Percentiles rank a stretch among this genome's conserved stretches.
These are phyloP conservation scores for Macroramphosus scolopax DNA, from an alignment of 2,797 vertebrate genomes.

Conservation along the genomic window DNA sequence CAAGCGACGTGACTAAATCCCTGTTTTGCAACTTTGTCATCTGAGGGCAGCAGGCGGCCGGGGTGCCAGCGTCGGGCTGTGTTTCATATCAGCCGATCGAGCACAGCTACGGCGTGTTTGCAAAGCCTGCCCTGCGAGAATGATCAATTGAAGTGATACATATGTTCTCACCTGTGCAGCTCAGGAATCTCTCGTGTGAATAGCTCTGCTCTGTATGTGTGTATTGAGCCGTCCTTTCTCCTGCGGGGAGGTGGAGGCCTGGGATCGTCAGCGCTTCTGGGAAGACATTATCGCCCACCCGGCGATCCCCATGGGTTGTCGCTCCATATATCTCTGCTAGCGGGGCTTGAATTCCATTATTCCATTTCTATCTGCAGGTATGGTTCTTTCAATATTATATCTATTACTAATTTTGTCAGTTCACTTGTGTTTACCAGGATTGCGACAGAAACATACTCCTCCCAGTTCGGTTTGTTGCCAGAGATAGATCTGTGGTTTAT, in stretches of 20 bases:
- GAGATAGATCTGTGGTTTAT: too few species aligned
- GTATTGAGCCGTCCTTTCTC: too few species aligned
- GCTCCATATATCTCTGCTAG: constrained; percentile 52
- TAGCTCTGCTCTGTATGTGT: constrained; percentile 49
- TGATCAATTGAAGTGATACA: constrained; percentile 77
- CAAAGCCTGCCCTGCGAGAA: constrained; percentile 70
- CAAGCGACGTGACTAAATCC: constrained; percentile 56
- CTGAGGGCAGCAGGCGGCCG: constrained; percentile 39
- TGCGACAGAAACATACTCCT: too few species aligned
- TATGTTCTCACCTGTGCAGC: constrained; percentile 70
- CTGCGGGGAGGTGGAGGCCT: too few species aligned
- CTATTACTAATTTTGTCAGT: too few species aligned
- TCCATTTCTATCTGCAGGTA: constrained; percentile 45
- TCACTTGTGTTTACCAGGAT: too few species aligned
- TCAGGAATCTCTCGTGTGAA: constrained; percentile 64
- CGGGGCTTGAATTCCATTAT: constrained; percentile 61
- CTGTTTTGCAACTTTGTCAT: constrained; percentile 47
- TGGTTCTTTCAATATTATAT: too few species aligned
- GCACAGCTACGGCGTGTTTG: constrained; percentile 46
- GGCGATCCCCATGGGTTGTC: constrained; percentile 57
- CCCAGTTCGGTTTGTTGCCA: too few species aligned
- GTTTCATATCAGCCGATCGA: constrained; percentile 63
- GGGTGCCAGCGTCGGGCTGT: constrained; percentile 37
- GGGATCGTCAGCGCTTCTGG: constrained; percentile 66
- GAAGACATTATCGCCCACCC: constrained; percentile 74